These are phyloP conservation scores for Uropsilus gracilis DNA, from an alignment of 2,113 vertebrate genomes.

Conservation along the genomic window DNA sequence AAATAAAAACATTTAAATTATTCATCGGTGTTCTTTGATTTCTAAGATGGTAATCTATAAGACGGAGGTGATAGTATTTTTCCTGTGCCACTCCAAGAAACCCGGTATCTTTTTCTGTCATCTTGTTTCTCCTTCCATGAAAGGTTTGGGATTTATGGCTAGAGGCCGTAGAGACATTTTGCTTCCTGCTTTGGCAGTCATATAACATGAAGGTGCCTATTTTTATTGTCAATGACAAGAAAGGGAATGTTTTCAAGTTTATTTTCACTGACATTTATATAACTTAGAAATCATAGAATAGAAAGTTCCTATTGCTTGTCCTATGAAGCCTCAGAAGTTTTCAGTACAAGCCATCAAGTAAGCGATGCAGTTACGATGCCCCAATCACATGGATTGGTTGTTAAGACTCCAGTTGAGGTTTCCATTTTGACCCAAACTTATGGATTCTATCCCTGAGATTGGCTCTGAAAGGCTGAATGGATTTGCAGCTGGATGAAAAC, in stretches of 20 bases:
- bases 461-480: slow-evolving; percentile 59
- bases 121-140: background rate
- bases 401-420: slow-evolving; percentile 55
- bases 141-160: slow-evolving; percentile 48
- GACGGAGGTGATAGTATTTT: background rate
- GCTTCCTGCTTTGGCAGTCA: slow-evolving; percentile 46
- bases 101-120: background rate
- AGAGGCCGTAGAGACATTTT: slow-evolving; percentile 32
- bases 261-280: slow-evolving; percentile 65
- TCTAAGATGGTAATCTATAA: background rate
- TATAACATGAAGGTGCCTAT: slow-evolving; percentile 44
- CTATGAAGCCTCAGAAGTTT: slow-evolving; percentile 26
- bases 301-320: slow-evolving; percentile 52
- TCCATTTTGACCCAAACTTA: slow-evolving; percentile 53
- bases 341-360: slow-evolving; percentile 40
- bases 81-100: slow-evolving; percentile 10
- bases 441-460: slow-evolving; percentile 36
- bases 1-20: slow-evolving; percentile 7
- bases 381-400: slow-evolving; percentile 46
- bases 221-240: slow-evolving; percentile 63
- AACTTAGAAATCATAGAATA: slow-evolving; percentile 48
- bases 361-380: slow-evolving; percentile 33
- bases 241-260: slow-evolving; percentile 55
- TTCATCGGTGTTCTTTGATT: slow-evolving; percentile 8
- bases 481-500: slow-evolving; percentile 67